A percentile compares a stretch with the other conserved stretches of the same genome.
phyloP scores from a whole-genome alignment of 1,140 invertebrate species.

The Anastrepha ludens region DNA sequence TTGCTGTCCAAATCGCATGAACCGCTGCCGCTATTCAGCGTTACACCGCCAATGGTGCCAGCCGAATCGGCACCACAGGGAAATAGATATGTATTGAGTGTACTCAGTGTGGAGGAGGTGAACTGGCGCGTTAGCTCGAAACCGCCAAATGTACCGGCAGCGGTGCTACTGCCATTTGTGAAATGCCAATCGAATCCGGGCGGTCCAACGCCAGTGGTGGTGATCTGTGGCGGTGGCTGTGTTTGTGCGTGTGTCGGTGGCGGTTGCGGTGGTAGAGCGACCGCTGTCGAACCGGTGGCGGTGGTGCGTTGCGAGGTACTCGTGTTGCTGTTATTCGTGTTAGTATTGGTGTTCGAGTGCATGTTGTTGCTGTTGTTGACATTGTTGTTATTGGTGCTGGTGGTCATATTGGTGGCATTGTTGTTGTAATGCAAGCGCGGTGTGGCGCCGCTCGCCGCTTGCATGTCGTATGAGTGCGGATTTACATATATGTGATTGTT shows the following conservation, averaged over 20 bases:
- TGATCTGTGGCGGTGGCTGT: conserved; percentile 14
- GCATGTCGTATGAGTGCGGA: conserved; percentile 70
- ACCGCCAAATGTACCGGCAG: conserved; percentile 25
- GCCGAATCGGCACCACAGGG: conserved; percentile 68
- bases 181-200: conserved; percentile 36
- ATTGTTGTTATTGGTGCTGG: conserved; percentile 36
- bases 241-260: not conserved
- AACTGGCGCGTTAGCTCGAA: conserved; percentile 57
- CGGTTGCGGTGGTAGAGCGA: conserved; percentile 1
- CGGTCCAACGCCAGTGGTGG: conserved; percentile 27
- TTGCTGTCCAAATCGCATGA: conserved; percentile 72
- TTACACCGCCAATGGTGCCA: conserved; percentile 63
- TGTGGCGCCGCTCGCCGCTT: conserved; percentile 60
- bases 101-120: conserved; percentile 70
- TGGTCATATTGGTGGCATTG: conserved; percentile 47
- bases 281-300: conserved; percentile 56
- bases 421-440: conserved; percentile 50
- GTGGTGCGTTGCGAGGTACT: conserved; percentile 56
- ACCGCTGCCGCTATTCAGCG: conserved; percentile 63
- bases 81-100: conserved; percentile 72
- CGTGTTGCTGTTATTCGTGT: conserved; percentile 23
- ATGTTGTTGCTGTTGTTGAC: conserved; percentile 33
- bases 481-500: conserved; percentile 73
- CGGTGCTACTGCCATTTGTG: not conserved
- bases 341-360: not conserved